Evolutionary conservation across 2,113 vertebrate genomes (phyloP), one percentile per base, ranked within the genome.

Genomic region (Indicator indicator): DNA sequence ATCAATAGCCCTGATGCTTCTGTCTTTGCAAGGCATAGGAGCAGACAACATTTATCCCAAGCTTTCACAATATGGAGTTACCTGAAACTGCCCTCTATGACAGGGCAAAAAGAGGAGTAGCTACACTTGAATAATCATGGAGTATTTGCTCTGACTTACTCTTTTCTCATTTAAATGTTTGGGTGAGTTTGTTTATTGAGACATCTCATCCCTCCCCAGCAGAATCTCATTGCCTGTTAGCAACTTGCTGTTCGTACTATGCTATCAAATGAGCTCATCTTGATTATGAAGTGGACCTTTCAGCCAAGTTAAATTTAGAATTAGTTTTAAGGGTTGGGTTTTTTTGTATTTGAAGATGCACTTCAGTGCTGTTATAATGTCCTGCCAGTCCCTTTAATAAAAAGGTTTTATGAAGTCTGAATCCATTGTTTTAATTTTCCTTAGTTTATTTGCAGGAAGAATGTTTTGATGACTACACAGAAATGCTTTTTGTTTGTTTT

Each of bases 401-500:
- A n/a, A 30, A 68, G 13, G 24, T 36, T 75, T 50, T 26, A 10
- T 36, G n/a, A 82, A 54, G 40, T n/a, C 40, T 9, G 2, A 59
- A 79, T 6, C 21, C 5, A 9, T 32, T 89, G 24, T 1, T 36
- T 83, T 91, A 15, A 12, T 78, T 91, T 83, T 72, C 33, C 10
- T 24, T 63, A 10, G 46, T 36, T 79, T 76, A 18, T 86, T 79
- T 83, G 33, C 55, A 64, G 82, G 38, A 67, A 83, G 33, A 75
- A 60, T 63, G 12, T 70, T 88, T 68, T 89, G 36, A 13, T 94
- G 64, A 80, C 64, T 76, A 38, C 5, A 8, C 18, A 80, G 50
- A 89, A 83, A 73, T 67, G 18, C 23, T 21, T 80, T 76, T 60
- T 77, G 14, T 65, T 91, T 95, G 54, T 62, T 95, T 91, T 73